phyloP scores from a whole-genome alignment of 2,888 invertebrate genomes.

The Hirudinaria manillensis region DNA sequence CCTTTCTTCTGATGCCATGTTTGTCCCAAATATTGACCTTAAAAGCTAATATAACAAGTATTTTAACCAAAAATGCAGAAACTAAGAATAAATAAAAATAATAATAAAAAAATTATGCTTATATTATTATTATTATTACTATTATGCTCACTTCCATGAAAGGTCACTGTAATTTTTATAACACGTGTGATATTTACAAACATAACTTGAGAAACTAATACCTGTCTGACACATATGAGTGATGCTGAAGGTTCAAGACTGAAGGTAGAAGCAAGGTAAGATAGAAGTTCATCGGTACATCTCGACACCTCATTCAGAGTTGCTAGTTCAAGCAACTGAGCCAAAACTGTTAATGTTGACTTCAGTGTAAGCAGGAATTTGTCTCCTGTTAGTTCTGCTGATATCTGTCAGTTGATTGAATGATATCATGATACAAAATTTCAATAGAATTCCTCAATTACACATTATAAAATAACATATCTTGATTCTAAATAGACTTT shows the following conservation, averaged over 20 bases:
- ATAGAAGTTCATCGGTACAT: constrained; percentile 73
- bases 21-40: constrained; percentile 10
- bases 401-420: constrained; percentile 43
- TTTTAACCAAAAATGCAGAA: background rate
- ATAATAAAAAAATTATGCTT: too few relatives aligned
- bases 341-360: constrained; percentile 63
- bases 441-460: background rate
- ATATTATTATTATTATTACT: too few relatives aligned
- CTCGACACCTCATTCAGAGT: constrained; percentile 63
- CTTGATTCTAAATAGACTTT: too few relatives aligned
- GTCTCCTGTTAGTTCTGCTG: constrained; percentile 53
- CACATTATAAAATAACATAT: too few relatives aligned
- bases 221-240: constrained; percentile 57
- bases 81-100: too few relatives aligned
- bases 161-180: too few relatives aligned
- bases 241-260: constrained; percentile 66
- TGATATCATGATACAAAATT: too few relatives aligned
- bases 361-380: constrained; percentile 50
- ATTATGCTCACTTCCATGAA: too few relatives aligned
- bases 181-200: too few relatives aligned
- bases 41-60: background rate
- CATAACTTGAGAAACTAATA: too few relatives aligned
- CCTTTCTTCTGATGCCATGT: constrained; percentile 3
- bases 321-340: constrained; percentile 57
- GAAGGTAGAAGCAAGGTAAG: constrained; percentile 69